Percentiles rank a stretch among this genome's conserved stretches.
Conservation (phyloP, 2,113 vertebrate species). For the Pelecanoides urinatrix region DNA sequence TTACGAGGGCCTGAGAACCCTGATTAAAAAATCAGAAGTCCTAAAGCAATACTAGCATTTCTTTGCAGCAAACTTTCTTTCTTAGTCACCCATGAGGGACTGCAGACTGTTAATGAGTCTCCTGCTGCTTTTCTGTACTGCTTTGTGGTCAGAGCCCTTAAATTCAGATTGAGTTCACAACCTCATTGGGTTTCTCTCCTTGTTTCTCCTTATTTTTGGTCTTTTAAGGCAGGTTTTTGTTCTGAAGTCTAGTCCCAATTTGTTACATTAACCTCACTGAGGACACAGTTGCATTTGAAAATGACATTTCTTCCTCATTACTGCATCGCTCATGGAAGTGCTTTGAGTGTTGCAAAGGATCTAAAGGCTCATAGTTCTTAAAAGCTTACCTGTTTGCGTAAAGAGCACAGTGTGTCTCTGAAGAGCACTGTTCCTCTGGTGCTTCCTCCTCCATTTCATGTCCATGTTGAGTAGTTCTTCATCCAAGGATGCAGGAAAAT, state of each 20-base stretch:
- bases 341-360: not conserved
- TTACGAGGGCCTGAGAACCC: not conserved
- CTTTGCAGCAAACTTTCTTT: not conserved
- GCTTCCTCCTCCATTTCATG: not conserved
- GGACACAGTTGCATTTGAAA: not conserved
- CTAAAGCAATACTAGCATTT: not conserved
- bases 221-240: not conserved
- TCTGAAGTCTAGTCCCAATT: not conserved
- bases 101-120: not conserved
- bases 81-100: not conserved
- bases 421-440: not conserved
- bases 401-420: not conserved
- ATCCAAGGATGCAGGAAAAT: not conserved
- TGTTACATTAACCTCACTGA: not conserved
- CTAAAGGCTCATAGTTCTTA: not conserved
- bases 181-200: not conserved
- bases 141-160: not conserved
- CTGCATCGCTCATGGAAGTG: not conserved
- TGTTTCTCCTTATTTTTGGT: not conserved
- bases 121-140: not conserved
- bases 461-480: not conserved
- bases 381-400: not conserved
- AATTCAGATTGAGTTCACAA: not conserved
- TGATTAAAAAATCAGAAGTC: not conserved
- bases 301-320: not conserved